Evolutionary conservation across 1,140 invertebrate genomes (phyloP).

Genomic region (Protaetia brevitarsis): DNA sequence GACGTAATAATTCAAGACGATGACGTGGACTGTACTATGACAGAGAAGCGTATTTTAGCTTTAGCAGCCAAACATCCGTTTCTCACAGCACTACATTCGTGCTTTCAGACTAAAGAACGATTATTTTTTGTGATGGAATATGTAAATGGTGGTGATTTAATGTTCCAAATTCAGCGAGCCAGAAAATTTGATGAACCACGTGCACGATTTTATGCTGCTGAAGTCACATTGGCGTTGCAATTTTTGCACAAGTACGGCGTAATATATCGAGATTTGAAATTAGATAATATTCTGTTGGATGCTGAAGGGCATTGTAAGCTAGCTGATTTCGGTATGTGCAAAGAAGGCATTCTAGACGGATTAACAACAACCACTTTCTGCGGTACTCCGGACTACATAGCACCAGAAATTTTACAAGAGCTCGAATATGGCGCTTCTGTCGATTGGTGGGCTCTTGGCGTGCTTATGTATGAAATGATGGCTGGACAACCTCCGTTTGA

Average conservation of each 20-base stretch:
- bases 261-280: slow-evolving; percentile 97
- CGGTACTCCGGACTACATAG: slow-evolving; percentile 98
- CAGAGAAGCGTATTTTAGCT: slow-evolving; percentile 94
- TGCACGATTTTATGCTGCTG: slow-evolving; percentile 98
- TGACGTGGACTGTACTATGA: slow-evolving; percentile 99
- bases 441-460: slow-evolving; percentile 98
- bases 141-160: slow-evolving; percentile 98
- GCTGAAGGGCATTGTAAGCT: slow-evolving; percentile 98
- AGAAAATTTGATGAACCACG: slow-evolving; percentile 96
- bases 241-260: slow-evolving; percentile 97
- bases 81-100: slow-evolving; percentile 95
- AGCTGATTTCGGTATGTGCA: slow-evolving; percentile 98
- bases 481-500: slow-evolving; percentile 98
- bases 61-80: slow-evolving; percentile 97
- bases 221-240: slow-evolving; percentile 97
- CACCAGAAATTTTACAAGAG: slow-evolving; percentile 86
- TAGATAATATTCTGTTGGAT: slow-evolving; percentile 98
- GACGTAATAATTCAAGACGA: slow-evolving; percentile 99
- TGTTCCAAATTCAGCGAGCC: slow-evolving; percentile 99
- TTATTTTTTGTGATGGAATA: slow-evolving; percentile 99
- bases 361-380: slow-evolving; percentile 94
- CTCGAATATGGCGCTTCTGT: slow-evolving; percentile 96
- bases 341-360: slow-evolving; percentile 79
- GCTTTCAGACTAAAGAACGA: slow-evolving; percentile 82
- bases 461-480: slow-evolving; percentile 99